A percentile compares a stretch with the other conserved stretches of the same genome.
These are phyloP conservation scores for Axinella damicornis DNA, from an alignment of 37 sponge, comb jelly and placozoan genomes.

Conservation along the genomic window DNA sequence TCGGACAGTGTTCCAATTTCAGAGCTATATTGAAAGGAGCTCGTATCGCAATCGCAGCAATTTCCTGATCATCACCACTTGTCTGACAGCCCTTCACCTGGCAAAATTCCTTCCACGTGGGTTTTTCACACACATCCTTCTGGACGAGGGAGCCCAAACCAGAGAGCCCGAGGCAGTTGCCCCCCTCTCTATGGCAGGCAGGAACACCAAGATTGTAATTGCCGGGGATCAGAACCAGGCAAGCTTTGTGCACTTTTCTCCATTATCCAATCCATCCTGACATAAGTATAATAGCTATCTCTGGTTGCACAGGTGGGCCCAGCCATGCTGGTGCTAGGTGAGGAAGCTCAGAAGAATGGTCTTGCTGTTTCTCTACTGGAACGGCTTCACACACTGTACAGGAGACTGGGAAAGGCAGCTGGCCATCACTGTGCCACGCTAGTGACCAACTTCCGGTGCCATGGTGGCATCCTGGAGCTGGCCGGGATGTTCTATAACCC, in stretches of 20 bases:
- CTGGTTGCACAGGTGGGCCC: constrained; percentile 68
- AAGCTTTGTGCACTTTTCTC: not conserved
- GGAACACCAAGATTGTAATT: constrained; percentile 55
- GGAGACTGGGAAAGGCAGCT: not conserved
- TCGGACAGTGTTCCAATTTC: not conserved
- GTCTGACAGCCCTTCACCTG: not conserved
- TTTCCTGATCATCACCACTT: constrained; percentile 33
- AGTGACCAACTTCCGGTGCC: constrained; percentile 71
- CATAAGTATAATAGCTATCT: not conserved
- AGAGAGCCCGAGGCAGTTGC: constrained; percentile 66
- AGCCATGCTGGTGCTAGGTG: constrained; percentile 64
- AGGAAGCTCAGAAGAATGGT: constrained; percentile 51
- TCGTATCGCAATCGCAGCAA: not conserved
- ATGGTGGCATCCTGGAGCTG: constrained; percentile 44
- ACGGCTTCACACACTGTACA: constrained; percentile 48
- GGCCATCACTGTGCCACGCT: constrained; percentile 18
- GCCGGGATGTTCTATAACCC: constrained; percentile 57
- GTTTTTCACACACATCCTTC: constrained; percentile 74
- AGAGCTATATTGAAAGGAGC: not conserved
- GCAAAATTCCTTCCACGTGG: not conserved
- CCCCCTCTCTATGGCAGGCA: constrained; percentile 46
- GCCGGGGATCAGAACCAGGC: constrained; percentile 77
- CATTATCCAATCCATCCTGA: too few relatives aligned
- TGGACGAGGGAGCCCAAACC: constrained; percentile 75
- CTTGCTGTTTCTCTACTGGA: constrained; percentile 56